Evolutionary conservation across 2,888 invertebrate genomes (phyloP), one percentile per base, ranked within the genome.

Genomic region (Nymphalis polychloros): DNA sequence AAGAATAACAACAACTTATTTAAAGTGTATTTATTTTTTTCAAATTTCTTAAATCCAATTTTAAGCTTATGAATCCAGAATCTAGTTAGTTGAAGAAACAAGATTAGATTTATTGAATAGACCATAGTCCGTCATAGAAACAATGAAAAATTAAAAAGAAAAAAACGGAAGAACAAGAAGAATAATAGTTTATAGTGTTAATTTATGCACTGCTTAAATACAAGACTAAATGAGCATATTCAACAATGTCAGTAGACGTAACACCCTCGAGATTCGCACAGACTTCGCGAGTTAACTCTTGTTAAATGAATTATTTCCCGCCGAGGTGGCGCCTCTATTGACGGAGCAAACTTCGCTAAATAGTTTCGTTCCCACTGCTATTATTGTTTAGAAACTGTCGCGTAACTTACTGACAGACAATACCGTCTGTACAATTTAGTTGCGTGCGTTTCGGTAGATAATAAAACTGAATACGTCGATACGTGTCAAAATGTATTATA

Each of bases 281-380:
- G 82, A 82, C 79, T 81, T 83, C 81, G 81, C 83, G 80, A 82
- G 81, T 85, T 86, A 88, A 88, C 87, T 88, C 84, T 72, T 75
- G 73, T 83, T 91, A 90, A 91, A 90, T 91, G 89, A 91, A 91
- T 92, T 92, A 92, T 89, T 86, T 82, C 81, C 85, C 86, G 84
- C 75, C 82, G 80, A 84, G 84, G 85, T 87, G 88, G 84, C 88
- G 86, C 85, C 85, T 83, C 85, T 92, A 90, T 91, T 90, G 91
- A 90, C 89, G 84, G 77, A 85, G 85, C 79, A 86, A 91, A 90
- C 88, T 91, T 84, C 76, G 83, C 90, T 91, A 90, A 92, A 91
- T 89, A 91, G 91, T 91, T 91, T 88, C 86, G 87, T 90, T 90
- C 86, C 86, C 87, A 83, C 84, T 82, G 83, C 89, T 84, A 89